Evolutionary conservation across 2,888 invertebrate genomes (phyloP).

Genomic region (Villa cingulata): DNA sequence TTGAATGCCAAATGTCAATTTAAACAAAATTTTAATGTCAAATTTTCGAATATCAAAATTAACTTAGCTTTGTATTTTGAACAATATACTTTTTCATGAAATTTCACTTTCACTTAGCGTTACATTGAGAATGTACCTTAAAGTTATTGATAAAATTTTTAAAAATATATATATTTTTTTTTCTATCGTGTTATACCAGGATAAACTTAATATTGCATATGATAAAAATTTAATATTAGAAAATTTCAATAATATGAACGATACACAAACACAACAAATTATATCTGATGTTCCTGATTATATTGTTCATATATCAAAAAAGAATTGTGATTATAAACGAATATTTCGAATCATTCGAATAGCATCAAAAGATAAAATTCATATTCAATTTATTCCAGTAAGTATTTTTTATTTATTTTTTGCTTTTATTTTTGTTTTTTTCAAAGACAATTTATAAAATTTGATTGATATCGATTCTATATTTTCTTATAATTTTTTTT

Average conservation of each 20-base stretch:
- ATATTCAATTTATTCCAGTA: conserved; percentile 28
- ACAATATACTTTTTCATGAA: no score
- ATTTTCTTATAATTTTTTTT: neutral
- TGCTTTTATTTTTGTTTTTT: neutral
- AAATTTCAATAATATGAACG: conserved; percentile 12
- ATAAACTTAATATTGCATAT: conserved; percentile 28
- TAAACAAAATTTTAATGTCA: no score
- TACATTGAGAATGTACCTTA: no score
- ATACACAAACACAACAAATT: conserved; percentile 2
- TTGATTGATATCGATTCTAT: neutral
- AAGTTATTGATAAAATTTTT: no score
- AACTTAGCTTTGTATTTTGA: no score
- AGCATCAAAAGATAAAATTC: conserved; percentile 25
- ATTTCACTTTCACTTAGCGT: no score
- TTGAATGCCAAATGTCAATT: no score
- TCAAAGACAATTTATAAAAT: neutral
- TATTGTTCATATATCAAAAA: conserved; percentile 29
- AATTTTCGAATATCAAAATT: no score
- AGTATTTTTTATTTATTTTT: conserved; percentile 2
- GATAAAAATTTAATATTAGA: conserved; percentile 24
- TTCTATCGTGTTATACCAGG: conserved; percentile 16
- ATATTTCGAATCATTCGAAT: conserved; percentile 27
- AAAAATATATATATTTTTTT: no score
- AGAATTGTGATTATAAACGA: conserved; percentile 29
- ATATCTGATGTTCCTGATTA: conserved; percentile 17